Conservation (phyloP, 2,113 vertebrate species). For the Sylvicapra grimmia region DNA sequence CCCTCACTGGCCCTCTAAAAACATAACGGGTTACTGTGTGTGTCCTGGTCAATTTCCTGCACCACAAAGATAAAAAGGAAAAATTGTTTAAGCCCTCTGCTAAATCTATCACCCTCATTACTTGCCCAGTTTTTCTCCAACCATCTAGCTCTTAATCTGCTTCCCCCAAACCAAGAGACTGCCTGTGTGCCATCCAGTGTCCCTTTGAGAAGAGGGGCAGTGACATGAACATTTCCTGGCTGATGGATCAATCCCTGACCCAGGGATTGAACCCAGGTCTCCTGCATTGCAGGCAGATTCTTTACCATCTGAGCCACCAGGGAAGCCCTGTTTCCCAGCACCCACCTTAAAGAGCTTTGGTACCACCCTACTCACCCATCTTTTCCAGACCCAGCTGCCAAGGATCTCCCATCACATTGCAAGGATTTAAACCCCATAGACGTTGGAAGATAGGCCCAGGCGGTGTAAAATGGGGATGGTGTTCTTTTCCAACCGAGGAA, state of each 20-base stretch:
- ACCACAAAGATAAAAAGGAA: background rate
- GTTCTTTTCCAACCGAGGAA: background rate
- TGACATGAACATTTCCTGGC: accelerated
- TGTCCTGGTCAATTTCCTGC: background rate
- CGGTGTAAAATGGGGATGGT: background rate
- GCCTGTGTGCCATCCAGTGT: background rate
- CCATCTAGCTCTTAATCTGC: background rate
- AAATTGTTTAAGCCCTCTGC: background rate
- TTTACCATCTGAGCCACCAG: background rate
- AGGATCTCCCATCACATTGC: background rate
- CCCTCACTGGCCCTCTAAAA: background rate
- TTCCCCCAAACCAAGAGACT: background rate
- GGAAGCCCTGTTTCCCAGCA: background rate
- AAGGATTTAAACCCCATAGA: background rate
- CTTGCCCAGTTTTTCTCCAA: background rate
- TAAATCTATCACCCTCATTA: background rate
- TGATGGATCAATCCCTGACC: background rate
- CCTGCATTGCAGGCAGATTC: background rate
- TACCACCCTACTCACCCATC: background rate
- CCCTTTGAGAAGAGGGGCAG: background rate
- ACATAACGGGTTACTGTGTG: background rate
- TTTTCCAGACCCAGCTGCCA: background rate
- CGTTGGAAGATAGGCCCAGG: background rate
- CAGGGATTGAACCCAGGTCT: background rate
- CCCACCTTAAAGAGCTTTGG: background rate